Base-by-base conservation (phyloP, 1,140 invertebrate genomes). In the Conus ventricosus region DNA sequence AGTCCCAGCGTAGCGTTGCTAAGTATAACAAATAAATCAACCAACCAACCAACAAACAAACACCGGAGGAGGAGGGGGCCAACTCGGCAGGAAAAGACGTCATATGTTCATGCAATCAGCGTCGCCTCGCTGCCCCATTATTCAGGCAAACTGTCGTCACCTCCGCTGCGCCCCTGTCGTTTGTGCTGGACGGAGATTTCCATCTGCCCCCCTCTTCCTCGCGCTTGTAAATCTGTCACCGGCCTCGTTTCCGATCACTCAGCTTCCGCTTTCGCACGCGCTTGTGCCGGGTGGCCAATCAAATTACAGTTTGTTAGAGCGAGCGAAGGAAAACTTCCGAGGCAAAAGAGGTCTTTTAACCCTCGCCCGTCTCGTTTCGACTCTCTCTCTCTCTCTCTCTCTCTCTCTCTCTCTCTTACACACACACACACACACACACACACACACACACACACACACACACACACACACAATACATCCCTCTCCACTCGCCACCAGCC, bases 241-340 rank as follows among this genome's bases (percentile, higher is more conserved):
- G n/a, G 82, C 82, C 57, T 84, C 82, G 82, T 84, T 84, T 39
- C 82, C 54, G 55, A 63, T 84, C 82, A 23, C 55, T 84, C 54
- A 20, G 7, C 82, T 60, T 60, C 57, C 82, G 82, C 57, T 39
- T n/a, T 27, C 53, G 82, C 57, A 67, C 57, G 82, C 57, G 57
- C 82, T 39, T 84, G 20, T 51, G 23, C n/a, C 57, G 82, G 54
- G n/a, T 84, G 82, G 82, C 57, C 82, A 84, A 63, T 84, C 82
- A 84, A 63, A 84, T 63, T n/a, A 27, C 82, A 39, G 11, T 84
- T 63, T n/a, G 81, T 57, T 51, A 25, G 81, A 6, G 51, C 53
- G 20, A 5, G 55, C 5, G 20, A 84, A 60, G 25, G 20, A 53
- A 84, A 25, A 83, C 11, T 17, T 55, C 25, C 55, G 25, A 55